phyloP scores from a whole-genome alignment of 2,113 vertebrate species.

The Corynorhinus townsendii region DNA sequence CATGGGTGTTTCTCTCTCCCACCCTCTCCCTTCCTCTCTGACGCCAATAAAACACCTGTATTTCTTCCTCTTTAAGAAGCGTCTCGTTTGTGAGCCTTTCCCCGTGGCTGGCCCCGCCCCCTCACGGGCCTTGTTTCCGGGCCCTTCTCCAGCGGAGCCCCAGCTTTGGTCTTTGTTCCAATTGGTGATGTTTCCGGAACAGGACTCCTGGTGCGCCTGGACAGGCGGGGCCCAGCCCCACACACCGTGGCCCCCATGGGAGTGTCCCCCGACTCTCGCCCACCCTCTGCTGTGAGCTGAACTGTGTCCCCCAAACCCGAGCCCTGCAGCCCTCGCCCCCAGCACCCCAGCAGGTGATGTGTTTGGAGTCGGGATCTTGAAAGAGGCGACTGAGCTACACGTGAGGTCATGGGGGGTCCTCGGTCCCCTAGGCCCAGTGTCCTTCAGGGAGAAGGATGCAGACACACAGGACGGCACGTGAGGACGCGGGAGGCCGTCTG shows the following conservation, averaged over 20 bases:
- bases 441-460: not conserved
- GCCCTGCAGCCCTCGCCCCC: not conserved
- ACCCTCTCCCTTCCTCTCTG: too few relatives aligned
- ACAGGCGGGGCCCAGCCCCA: rapidly evolving
- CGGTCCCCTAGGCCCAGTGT: not conserved
- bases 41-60: too few relatives aligned
- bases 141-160: not conserved
- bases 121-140: too few relatives aligned
- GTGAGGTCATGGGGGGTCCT: not conserved
- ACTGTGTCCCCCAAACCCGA: not conserved
- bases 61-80: rapidly evolving
- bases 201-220: rapidly evolving
- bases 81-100: not conserved
- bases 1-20: too few relatives aligned
- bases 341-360: not conserved
- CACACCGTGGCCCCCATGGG: rapidly evolving
- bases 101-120: not conserved
- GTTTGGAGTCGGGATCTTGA: not conserved
- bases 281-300: too few relatives aligned
- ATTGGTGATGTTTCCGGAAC: not conserved
- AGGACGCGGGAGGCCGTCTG: rapidly evolving
- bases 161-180: not conserved
- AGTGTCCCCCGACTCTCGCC: rapidly evolving
- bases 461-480: rapidly evolving
- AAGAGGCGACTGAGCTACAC: not conserved